Conservation (phyloP, 1,140 invertebrate species). For the Papilio dardanus region DNA sequence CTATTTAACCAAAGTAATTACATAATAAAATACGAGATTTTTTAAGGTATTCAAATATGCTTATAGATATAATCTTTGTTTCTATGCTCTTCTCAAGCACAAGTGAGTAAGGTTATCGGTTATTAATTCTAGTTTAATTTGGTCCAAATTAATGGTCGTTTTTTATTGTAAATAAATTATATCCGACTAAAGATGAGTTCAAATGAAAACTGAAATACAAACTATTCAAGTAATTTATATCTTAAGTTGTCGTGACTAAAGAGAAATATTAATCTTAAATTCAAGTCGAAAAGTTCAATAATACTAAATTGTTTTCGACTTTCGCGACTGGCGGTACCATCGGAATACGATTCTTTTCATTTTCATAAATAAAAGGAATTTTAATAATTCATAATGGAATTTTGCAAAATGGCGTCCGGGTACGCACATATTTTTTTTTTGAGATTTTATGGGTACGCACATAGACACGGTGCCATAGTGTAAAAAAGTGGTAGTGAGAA, state of each 20-base stretch:
- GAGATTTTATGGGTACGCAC: too few relatives aligned
- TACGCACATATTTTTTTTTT: too few relatives aligned
- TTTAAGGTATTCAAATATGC: too few relatives aligned
- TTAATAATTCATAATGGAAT: background rate
- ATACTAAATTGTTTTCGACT: background rate
- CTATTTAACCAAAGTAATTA: too few relatives aligned
- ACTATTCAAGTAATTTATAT: background rate
- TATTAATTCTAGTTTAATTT: too few relatives aligned
- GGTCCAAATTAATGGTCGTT: background rate
- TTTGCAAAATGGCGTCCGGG: background rate
- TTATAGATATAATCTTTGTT: too few relatives aligned
- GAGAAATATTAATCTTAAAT: constrained; percentile 2
- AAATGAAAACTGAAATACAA: background rate
- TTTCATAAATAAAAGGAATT: background rate
- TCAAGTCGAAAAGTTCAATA: background rate
- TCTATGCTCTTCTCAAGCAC: too few relatives aligned
- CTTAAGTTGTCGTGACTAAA: background rate
- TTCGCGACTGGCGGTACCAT: constrained; percentile 12
- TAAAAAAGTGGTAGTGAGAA: background rate
- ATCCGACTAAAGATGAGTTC: background rate
- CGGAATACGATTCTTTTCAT: background rate
- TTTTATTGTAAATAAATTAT: background rate
- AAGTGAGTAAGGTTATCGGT: too few relatives aligned
- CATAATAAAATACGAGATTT: too few relatives aligned
- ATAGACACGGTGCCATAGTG: background rate